Evolutionary conservation across 2,113 vertebrate genomes (phyloP), one percentile per base, ranked within the genome.

Genomic region (Oceanodroma tethys): DNA sequence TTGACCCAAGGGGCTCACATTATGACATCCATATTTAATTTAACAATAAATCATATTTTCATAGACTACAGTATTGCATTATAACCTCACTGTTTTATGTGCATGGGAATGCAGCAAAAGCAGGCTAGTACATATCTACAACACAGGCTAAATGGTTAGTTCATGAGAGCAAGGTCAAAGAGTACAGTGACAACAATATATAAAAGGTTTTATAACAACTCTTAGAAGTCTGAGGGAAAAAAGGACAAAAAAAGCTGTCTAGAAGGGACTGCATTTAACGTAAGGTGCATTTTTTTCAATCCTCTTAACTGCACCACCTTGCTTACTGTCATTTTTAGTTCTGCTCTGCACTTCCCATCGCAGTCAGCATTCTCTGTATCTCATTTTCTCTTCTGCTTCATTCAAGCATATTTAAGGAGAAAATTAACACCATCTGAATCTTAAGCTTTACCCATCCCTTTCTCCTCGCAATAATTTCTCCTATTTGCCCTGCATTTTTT

Each of bases 1-100:
- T 83, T 67, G 94, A 92, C 81, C 93, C 26, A 6, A 81, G 65
- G 84, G 81, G 75, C 55, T 96, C 93, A 71, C 74, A 88, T 95
- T 94, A 94, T 73, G 95, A 89, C 89, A 96, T 73, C 52, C 66
- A 96, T 87, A 86, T 73, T 96, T 97, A 96, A 97, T 97, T 95
- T 96, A 84, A 91, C 81, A 96, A 95, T 95, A 96, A 96, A 96
- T 96, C 95, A 94, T 96, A 95, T 95, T 95, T 96, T 96, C 95
- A 91, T 72, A 36, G 87, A 68, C 90, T 91, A 80, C 70, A 68
- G 62, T 68, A 93, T 72, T 87, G 73, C 60, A 82, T 93, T 95
- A 89, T 91, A 94, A 71, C 34, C 70, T 89, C 66, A 60, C 86
- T 65, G 34, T 53, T 94, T 87, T 72, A 75, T 82, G 91, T 94